Percentiles rank a stretch among this genome's conserved stretches.
Evolutionary conservation across 2,888 invertebrate species (phyloP).

Genomic region (Tenthredo livida): DNA sequence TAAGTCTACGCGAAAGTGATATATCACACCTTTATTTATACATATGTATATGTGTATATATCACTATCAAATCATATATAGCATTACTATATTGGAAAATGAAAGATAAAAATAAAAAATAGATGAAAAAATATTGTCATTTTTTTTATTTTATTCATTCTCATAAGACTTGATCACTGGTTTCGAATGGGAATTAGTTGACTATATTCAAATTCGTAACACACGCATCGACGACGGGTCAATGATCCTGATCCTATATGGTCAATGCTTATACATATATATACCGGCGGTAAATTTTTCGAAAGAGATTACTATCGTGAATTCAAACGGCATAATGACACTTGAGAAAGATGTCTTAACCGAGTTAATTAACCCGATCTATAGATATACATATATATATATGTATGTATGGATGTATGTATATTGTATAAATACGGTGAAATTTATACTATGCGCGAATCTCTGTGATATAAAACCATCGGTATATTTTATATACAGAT

Average conservation of each 20-base stretch:
- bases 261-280: slow-evolving; percentile 1
- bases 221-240: slow-evolving; percentile 28
- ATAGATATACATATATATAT: neutral
- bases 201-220: slow-evolving; percentile 48
- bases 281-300: neutral
- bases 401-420: neutral
- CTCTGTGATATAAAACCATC: neutral
- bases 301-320: neutral
- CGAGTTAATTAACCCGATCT: slow-evolving; percentile 1
- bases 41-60: too few relatives aligned
- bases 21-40: neutral
- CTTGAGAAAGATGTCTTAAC: neutral
- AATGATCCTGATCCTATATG: slow-evolving; percentile 30
- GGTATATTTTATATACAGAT: too few relatives aligned
- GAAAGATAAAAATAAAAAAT: too few relatives aligned
- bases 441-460: neutral
- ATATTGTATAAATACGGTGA: neutral
- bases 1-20: slow-evolving; percentile 18
- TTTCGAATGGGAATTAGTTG: slow-evolving; percentile 44
- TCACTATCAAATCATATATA: neutral
- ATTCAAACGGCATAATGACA: neutral
- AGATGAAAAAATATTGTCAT: neutral
- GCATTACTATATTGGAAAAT: too few relatives aligned
- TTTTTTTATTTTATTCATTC: neutral
- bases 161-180: neutral